phyloP scores from a whole-genome alignment of 2,888 invertebrate species.

The Stenurella melanura region DNA sequence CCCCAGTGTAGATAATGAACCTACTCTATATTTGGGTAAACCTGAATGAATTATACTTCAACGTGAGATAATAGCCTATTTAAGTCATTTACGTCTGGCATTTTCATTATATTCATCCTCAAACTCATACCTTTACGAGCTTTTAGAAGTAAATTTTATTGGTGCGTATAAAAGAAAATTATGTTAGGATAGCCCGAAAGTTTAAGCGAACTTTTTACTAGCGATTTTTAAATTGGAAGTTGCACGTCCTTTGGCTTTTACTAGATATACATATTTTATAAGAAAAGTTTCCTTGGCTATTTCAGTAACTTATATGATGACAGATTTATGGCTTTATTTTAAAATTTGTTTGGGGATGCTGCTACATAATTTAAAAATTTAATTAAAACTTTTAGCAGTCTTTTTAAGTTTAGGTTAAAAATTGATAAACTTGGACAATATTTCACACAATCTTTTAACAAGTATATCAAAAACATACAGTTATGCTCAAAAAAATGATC shows the following conservation, averaged over 20 bases:
- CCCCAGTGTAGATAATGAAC: too few species aligned
- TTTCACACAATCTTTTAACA: constrained; percentile 13
- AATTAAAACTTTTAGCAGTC: constrained; percentile 53
- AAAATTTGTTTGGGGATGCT: constrained; percentile 48
- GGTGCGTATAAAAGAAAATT: constrained; percentile 27
- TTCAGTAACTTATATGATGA: constrained; percentile 50
- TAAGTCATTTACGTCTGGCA: not conserved
- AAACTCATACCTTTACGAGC: not conserved
- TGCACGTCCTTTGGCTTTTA: constrained; percentile 48
- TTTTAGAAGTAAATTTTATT: not conserved
- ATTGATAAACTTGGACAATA: constrained; percentile 45
- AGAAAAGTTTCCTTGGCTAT: constrained; percentile 48
- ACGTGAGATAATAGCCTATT: not conserved
- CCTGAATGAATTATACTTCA: too few species aligned
- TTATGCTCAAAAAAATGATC: too few species aligned
- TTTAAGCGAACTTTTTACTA: constrained; percentile 32
- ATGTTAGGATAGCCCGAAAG: constrained; percentile 8
- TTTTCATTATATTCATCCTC: not conserved
- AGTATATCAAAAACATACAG: too few species aligned
- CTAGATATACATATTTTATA: constrained; percentile 54
- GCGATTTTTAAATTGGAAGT: constrained; percentile 39
- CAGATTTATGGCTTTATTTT: constrained; percentile 56
- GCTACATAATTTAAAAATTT: constrained; percentile 50
- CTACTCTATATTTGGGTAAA: too few species aligned
- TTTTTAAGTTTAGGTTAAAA: constrained; percentile 43